Conservation (phyloP, 30 jellyfish, hydroid and myxozoan species). For the Aurelia sp. region DNA sequence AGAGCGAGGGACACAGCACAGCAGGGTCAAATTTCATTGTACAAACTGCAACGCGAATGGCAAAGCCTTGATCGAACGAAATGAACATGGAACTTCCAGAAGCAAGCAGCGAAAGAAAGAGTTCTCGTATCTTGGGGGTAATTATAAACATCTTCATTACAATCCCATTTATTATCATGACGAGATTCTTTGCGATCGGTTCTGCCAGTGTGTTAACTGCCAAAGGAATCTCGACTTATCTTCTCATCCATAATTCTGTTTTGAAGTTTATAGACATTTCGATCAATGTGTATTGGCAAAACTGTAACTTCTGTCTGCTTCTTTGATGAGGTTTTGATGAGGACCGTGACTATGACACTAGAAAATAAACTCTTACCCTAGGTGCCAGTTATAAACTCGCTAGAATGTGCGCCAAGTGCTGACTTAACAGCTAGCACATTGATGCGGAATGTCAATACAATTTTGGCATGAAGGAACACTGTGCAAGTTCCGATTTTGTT, state of each 20-base stretch:
- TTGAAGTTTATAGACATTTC: too few species aligned
- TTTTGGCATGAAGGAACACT: too few species aligned
- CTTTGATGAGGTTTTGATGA: background rate
- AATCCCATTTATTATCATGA: too few species aligned
- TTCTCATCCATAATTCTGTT: too few species aligned
- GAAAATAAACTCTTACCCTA: background rate
- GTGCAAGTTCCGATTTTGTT: too few species aligned
- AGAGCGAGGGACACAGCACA: conserved; percentile 5
- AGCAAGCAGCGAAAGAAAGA: conserved; percentile 7
- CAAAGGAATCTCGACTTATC: background rate
- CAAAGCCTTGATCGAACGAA: background rate
- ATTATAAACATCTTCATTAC: background rate
- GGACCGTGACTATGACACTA: background rate
- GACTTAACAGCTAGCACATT: too few species aligned
- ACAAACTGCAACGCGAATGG: conserved; percentile 26
- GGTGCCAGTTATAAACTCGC: too few species aligned
- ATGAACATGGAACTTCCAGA: conserved; percentile 8
- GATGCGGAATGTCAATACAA: too few species aligned
- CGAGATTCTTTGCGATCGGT: conserved; percentile 1
- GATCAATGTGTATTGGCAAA: too few species aligned
- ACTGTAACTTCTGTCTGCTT: too few species aligned
- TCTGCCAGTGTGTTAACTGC: background rate
- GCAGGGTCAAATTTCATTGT: conserved; percentile 62
- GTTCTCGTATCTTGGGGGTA: conserved; percentile 24
- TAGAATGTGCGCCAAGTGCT: too few species aligned